Evolutionary conservation across 2,888 invertebrate genomes (phyloP).

Genomic region (Drosophila kambysellisi): DNA sequence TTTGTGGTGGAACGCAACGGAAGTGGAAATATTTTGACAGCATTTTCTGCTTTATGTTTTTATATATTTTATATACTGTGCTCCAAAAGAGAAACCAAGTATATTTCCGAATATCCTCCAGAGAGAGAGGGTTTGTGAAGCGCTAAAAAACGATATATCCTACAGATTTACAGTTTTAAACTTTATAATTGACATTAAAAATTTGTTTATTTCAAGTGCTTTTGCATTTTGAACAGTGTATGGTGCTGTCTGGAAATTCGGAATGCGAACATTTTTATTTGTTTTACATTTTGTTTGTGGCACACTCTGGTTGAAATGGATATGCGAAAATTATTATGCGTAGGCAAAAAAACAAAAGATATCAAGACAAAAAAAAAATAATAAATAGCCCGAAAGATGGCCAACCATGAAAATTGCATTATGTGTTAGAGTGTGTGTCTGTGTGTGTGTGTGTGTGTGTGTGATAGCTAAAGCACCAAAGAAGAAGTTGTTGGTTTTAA

Average conservation of each 20-base stretch:
- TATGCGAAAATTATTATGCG: constrained; percentile 75
- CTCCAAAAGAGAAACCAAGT: neutral
- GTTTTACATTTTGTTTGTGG: constrained; percentile 11
- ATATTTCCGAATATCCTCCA: neutral
- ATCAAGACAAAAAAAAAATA: constrained; percentile 5
- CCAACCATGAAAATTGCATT: constrained; percentile 47
- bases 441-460: constrained; percentile 15
- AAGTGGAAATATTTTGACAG: constrained; percentile 75
- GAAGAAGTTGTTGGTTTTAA: constrained; percentile 43
- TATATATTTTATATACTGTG: constrained; percentile 22
- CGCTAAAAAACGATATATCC: neutral
- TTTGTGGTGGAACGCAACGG: constrained; percentile 53
- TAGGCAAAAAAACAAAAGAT: constrained; percentile 66
- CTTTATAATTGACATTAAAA: neutral
- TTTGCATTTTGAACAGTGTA: neutral
- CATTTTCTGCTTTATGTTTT: constrained; percentile 27
- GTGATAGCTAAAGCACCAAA: constrained; percentile 58
- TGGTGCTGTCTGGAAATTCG: neutral
- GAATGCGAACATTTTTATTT: neutral
- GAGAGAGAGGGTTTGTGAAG: neutral
- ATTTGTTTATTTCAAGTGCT: neutral
- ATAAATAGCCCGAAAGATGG: constrained; percentile 57
- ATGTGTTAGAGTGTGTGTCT: constrained; percentile 27
- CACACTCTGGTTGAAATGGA: constrained; percentile 50
- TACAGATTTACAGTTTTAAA: neutral